Percentiles rank a stretch among this genome's conserved stretches.
phyloP scores from a whole-genome alignment of 2,113 vertebrate species.

The Myanophis thanlyinensis region DNA sequence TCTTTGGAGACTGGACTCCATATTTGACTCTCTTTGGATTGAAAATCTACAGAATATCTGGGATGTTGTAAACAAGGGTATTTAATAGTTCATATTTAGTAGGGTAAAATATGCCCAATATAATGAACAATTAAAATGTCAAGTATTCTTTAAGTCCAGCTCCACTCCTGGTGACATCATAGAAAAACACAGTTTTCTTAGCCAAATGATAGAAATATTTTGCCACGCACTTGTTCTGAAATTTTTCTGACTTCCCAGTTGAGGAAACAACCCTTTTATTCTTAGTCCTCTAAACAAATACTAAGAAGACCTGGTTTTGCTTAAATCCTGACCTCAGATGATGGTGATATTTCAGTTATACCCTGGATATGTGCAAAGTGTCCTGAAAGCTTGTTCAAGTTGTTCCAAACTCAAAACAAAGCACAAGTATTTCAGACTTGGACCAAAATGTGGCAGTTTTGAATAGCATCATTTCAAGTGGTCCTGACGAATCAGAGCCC shows the following conservation, averaged over 20 bases:
- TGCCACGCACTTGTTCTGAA: not conserved
- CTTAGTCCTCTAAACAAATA: not conserved
- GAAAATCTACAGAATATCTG: not conserved
- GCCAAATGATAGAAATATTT: not conserved
- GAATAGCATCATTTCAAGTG: not conserved
- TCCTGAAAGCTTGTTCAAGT: not conserved
- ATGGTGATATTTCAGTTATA: not conserved
- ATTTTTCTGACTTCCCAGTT: not conserved
- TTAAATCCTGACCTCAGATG: not conserved
- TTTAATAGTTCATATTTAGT: not conserved
- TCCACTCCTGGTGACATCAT: not conserved
- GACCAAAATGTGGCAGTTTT: not conserved
- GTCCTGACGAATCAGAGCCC: not conserved
- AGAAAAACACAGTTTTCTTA: not conserved
- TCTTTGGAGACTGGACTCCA: not conserved
- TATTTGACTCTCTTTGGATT: not conserved
- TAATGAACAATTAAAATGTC: not conserved
- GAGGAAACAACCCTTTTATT: not conserved
- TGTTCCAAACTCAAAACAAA: not conserved
- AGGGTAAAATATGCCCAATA: not conserved
- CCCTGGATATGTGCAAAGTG: not conserved
- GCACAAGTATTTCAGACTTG: not conserved
- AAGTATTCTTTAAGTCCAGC: not conserved
- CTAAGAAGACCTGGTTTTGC: not conserved
- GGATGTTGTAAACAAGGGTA: too few relatives aligned